Conservation (phyloP, 2,888 invertebrate species). For the Cryptocheilus praepositus region DNA sequence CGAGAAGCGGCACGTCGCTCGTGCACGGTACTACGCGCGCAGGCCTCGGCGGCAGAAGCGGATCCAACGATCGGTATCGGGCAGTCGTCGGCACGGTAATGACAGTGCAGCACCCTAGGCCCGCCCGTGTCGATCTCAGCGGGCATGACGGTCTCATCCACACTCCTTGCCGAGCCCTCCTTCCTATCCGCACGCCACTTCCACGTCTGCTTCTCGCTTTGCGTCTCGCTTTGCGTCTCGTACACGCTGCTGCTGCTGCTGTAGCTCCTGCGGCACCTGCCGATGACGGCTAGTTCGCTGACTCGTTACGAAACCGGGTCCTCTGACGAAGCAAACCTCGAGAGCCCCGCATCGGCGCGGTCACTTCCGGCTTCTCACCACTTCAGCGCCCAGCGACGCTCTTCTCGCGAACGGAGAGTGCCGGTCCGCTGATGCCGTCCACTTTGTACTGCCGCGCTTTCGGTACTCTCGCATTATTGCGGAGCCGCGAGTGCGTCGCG, state of each 20-base stretch:
- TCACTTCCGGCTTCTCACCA: slow-evolving; percentile 19
- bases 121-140: slow-evolving; percentile 69
- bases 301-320: too few species aligned
- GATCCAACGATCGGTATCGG: slow-evolving; percentile 54
- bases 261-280: neutral
- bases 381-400: neutral
- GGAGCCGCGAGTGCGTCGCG: slow-evolving; percentile 21
- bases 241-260: neutral
- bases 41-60: slow-evolving; percentile 16
- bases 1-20: slow-evolving; percentile 25
- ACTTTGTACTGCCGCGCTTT: slow-evolving; percentile 4
- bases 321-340: neutral
- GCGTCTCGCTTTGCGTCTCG: neutral
- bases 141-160: slow-evolving; percentile 72
- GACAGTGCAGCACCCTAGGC: slow-evolving; percentile 67
- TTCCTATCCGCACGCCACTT: slow-evolving; percentile 34
- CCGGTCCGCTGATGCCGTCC: slow-evolving; percentile 48
- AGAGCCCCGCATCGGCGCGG: slow-evolving; percentile 2
- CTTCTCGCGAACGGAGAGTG: slow-evolving; percentile 29
- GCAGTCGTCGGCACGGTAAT: slow-evolving; percentile 62
- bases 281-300: neutral
- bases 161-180: slow-evolving; percentile 42
- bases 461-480: slow-evolving; percentile 55
- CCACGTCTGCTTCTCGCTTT: slow-evolving; percentile 10
- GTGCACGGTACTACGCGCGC: slow-evolving; percentile 4